phyloP scores from a whole-genome alignment of 2,113 vertebrate species.

The Brachypteracias leptosomus region DNA sequence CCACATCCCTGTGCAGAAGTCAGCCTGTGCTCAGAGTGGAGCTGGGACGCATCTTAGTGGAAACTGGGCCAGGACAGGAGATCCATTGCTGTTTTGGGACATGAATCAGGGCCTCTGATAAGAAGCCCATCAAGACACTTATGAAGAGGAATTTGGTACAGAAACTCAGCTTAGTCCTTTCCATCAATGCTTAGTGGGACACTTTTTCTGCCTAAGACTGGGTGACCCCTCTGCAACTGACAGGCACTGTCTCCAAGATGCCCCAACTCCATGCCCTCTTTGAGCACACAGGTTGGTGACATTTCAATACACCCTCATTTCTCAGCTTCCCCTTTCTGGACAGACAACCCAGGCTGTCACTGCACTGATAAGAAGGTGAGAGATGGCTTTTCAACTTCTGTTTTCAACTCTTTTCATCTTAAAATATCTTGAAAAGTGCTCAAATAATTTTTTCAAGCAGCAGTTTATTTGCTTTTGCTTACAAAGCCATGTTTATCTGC shows the following conservation, averaged over 20 bases:
- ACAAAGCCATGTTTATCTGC: conserved; percentile 21
- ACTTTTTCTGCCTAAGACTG: background rate
- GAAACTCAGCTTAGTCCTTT: background rate
- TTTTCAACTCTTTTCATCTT: background rate
- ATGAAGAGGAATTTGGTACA: background rate
- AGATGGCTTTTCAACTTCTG: background rate
- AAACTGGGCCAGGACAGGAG: background rate
- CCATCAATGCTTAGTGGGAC: background rate
- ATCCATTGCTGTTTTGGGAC: background rate
- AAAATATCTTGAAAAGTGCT: conserved; percentile 32
- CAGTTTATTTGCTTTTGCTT: conserved; percentile 36
- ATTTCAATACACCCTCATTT: background rate
- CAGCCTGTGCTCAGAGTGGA: background rate
- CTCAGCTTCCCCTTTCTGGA: background rate
- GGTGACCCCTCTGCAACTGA: rapidly evolving
- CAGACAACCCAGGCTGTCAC: background rate
- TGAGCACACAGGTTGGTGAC: background rate
- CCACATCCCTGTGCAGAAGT: background rate
- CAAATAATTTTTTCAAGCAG: background rate
- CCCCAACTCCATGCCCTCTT: rapidly evolving
- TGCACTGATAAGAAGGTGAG: background rate
- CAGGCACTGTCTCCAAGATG: background rate
- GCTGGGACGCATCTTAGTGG: too few relatives aligned
- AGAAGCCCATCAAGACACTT: background rate
- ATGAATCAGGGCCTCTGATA: background rate